phyloP scores from a whole-genome alignment of 2,797 vertebrate genomes.

The Melanotaenia maccullochi region DNA sequence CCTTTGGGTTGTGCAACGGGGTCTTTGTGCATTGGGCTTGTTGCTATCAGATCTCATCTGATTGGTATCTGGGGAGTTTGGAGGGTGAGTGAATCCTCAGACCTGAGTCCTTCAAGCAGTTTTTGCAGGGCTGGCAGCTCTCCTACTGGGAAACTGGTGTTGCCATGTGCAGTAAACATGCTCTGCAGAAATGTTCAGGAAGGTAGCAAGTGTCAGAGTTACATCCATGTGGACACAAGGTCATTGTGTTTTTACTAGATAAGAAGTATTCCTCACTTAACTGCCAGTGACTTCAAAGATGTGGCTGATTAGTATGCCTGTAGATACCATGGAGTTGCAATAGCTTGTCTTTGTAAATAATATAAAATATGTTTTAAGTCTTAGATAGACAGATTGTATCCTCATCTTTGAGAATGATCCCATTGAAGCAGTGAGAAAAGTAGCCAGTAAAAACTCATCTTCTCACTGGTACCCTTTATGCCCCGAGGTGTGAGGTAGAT shows the following conservation, averaged over 20 bases:
- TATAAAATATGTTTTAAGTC: neutral
- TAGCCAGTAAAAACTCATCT: neutral
- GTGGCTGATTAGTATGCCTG: neutral
- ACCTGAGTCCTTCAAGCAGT: neutral
- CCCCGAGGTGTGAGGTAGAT: conserved; percentile 29
- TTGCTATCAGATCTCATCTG: no score
- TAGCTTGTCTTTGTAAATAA: neutral
- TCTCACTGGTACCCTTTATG: neutral
- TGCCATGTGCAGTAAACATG: no score
- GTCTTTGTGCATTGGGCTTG: no score
- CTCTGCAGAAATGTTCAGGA: no score
- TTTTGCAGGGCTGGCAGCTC: neutral
- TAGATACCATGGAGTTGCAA: neutral
- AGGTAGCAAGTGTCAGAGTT: no score
- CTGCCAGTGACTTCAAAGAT: neutral
- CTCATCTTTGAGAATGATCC: neutral
- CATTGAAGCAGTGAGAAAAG: neutral
- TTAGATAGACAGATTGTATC: neutral
- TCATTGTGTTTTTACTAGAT: neutral
- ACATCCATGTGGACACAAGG: no score
- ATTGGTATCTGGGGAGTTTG: no score
- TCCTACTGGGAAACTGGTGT: no score
- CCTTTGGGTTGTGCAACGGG: no score
- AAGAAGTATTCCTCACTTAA: neutral
- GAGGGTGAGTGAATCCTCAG: neutral